Percentiles rank a stretch among this genome's conserved stretches.
Conservation (phyloP, 2,888 invertebrate genomes). For the Eledona agricola region DNA sequence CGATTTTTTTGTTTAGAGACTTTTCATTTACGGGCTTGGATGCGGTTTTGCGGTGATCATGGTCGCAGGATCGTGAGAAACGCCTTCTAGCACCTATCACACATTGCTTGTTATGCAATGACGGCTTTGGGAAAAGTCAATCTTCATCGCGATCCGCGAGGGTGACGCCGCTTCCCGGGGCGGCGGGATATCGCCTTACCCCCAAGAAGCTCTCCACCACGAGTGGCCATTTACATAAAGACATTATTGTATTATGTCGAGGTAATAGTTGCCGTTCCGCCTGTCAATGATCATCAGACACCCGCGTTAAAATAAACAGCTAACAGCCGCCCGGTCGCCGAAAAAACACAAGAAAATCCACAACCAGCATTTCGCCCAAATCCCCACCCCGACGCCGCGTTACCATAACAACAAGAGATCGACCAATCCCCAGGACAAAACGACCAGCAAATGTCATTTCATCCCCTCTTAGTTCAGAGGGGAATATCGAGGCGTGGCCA, state of each 20-base stretch:
- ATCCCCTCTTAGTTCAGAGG: constrained; percentile 39
- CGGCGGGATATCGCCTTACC: constrained; percentile 47
- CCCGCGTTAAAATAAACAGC: constrained; percentile 24
- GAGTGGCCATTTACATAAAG: constrained; percentile 41
- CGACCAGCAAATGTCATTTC: constrained; percentile 40
- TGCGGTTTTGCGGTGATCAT: constrained; percentile 37
- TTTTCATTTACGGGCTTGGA: constrained; percentile 28
- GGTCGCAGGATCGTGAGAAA: constrained; percentile 20
- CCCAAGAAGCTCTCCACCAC: constrained; percentile 50
- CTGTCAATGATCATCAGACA: constrained; percentile 25
- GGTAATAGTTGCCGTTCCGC: constrained; percentile 27
- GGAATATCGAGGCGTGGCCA: constrained; percentile 47
- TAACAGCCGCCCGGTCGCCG: constrained; percentile 5
- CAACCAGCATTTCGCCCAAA: constrained; percentile 24
- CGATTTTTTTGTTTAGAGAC: constrained; percentile 10
- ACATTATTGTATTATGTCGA: constrained; percentile 36
- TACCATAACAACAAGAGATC: constrained; percentile 50
- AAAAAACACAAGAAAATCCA: constrained; percentile 21
- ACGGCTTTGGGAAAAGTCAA: too few relatives aligned
- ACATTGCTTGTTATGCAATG: too few relatives aligned
- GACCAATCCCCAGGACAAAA: constrained; percentile 47
- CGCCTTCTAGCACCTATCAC: constrained; percentile 7
- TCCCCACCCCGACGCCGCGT: constrained; percentile 39
- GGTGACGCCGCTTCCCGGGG: constrained; percentile 46
- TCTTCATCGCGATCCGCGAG: too few relatives aligned